phyloP scores from a whole-genome alignment of 2,888 invertebrate species.

The Nomada flava region DNA sequence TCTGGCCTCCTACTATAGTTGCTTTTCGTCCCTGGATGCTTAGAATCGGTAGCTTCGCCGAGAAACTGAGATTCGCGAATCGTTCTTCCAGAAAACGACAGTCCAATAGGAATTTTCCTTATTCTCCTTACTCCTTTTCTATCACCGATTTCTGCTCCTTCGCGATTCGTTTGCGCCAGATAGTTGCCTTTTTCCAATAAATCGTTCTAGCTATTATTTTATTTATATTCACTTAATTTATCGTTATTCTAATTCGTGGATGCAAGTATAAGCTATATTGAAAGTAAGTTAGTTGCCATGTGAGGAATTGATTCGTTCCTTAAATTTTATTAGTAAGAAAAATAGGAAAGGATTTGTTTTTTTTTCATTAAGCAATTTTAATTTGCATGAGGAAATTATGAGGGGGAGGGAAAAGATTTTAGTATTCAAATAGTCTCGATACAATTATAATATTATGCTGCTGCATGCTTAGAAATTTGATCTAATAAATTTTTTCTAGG shows the following conservation, averaged over 20 bases:
- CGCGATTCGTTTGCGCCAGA: neutral
- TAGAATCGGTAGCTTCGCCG: slow-evolving; percentile 47
- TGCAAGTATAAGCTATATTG: neutral
- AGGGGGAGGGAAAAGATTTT: too few species aligned
- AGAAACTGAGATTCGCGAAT: slow-evolving; percentile 51
- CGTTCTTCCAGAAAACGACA: slow-evolving; percentile 60
- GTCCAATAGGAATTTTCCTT: slow-evolving; percentile 58
- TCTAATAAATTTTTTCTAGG: too few species aligned
- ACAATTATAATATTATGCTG: too few species aligned
- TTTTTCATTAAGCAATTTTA: too few species aligned
- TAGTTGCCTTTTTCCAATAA: neutral
- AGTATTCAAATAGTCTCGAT: too few species aligned
- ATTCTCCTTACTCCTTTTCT: slow-evolving; percentile 15
- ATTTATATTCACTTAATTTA: neutral
- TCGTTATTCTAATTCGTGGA: neutral
- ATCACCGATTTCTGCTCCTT: slow-evolving; percentile 15
- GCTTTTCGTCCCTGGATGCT: slow-evolving; percentile 58
- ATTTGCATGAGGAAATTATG: too few species aligned
- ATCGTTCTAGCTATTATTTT: neutral
- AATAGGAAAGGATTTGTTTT: too few species aligned
- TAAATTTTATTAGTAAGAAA: too few species aligned
- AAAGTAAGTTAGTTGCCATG: neutral
- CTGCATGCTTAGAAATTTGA: too few species aligned
- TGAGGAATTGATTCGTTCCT: neutral
- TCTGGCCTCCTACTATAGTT: slow-evolving; percentile 60